Conservation (phyloP, 2,797 vertebrate species). For the Rhabdophis nuchalis region DNA sequence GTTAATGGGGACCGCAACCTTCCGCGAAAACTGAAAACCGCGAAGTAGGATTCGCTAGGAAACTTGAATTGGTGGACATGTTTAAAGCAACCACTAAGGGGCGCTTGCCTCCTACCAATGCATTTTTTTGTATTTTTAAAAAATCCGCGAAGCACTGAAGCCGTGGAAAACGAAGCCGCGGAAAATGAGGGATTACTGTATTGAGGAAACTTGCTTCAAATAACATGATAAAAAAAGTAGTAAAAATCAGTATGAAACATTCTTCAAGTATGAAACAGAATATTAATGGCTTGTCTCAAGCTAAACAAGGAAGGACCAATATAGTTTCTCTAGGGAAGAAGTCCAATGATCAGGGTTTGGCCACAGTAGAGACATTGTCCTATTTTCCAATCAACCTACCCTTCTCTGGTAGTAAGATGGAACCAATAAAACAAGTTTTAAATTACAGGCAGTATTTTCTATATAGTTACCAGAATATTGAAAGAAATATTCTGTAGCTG, state of each 20-base stretch:
- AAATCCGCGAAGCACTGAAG: too few relatives aligned
- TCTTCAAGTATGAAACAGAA: not conserved
- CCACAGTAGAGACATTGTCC: not conserved
- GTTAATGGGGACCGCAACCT: too few relatives aligned
- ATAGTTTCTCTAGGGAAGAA: not conserved
- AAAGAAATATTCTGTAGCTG: not conserved
- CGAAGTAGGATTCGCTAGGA: too few relatives aligned
- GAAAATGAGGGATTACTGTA: too few relatives aligned
- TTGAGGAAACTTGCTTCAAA: not conserved
- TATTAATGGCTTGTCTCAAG: not conserved
- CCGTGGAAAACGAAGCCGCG: too few relatives aligned
- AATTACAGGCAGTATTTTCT: not conserved
- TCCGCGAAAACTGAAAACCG: too few relatives aligned
- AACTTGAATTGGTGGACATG: too few relatives aligned
- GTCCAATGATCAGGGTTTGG: not conserved
- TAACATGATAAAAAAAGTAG: not conserved
- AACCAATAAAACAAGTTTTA: not conserved
- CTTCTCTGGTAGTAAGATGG: not conserved
- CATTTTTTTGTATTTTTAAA: too few relatives aligned
- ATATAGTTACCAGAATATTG: not conserved
- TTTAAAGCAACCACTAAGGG: too few relatives aligned
- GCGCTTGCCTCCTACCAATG: too few relatives aligned
- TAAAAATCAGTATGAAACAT: not conserved
- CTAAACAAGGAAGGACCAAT: not conserved
- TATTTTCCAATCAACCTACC: not conserved